Conservation (phyloP, 2,797 vertebrate species). For the Eulemur rubriventer region DNA sequence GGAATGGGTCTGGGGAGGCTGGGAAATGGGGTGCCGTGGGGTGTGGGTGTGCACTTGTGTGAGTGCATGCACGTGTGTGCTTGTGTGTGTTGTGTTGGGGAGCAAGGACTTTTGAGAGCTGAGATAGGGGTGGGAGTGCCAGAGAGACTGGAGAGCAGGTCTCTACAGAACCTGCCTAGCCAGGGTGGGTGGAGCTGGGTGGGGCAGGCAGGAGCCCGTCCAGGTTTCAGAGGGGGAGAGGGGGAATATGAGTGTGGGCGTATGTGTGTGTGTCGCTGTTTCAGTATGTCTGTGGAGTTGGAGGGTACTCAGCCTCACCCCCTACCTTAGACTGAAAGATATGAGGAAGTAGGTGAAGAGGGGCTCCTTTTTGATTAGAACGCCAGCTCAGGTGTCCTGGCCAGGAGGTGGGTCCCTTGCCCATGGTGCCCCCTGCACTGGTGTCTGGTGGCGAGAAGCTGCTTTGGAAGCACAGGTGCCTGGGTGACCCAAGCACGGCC, state of each 20-base stretch:
- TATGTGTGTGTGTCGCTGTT: neutral
- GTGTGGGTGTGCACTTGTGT: neutral
- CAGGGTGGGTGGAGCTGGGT: slow-evolving; percentile 66
- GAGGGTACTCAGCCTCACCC: neutral
- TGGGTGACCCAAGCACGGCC: neutral
- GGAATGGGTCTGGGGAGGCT: neutral
- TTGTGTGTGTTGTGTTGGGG: neutral
- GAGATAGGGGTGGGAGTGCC: slow-evolving; percentile 46
- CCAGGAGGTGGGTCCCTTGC: neutral
- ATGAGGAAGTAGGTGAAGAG: neutral
- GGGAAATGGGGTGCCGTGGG: neutral
- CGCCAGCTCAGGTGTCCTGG: slow-evolving; percentile 20
- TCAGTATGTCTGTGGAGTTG: neutral
- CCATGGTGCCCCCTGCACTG: neutral
- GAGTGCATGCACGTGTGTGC: neutral
- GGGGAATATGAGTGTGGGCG: neutral
- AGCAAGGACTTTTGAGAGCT: neutral
- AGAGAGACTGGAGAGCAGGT: slow-evolving; percentile 59
- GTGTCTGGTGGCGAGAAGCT: neutral
- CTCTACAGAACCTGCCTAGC: slow-evolving; percentile 72
- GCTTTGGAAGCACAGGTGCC: neutral
- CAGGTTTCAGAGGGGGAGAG: slow-evolving; percentile 62
- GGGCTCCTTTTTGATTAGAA: neutral
- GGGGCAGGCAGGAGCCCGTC: slow-evolving; percentile 64
- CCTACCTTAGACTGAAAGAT: neutral